Evolutionary conservation across 2,797 vertebrate species (phyloP).

Genomic region (Anableps anableps): DNA sequence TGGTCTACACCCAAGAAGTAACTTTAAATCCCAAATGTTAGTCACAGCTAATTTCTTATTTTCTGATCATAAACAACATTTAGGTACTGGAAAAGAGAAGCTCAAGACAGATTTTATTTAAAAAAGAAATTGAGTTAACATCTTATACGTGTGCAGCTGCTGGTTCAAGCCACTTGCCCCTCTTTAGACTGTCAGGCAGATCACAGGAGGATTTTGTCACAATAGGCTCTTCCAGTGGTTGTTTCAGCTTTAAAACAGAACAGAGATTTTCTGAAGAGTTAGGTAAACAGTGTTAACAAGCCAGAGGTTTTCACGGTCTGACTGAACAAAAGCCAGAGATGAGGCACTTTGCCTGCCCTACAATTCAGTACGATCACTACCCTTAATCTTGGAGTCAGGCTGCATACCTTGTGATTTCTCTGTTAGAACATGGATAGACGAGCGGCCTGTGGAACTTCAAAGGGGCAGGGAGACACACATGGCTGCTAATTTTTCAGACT

Average conservation of each 20-base stretch:
- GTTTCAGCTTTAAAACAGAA: slow-evolving; percentile 61
- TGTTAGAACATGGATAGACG: slow-evolving; percentile 73
- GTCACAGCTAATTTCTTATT: slow-evolving; percentile 19
- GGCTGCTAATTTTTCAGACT: slow-evolving; percentile 86
- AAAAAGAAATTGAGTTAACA: slow-evolving; percentile 24
- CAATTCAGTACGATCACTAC: slow-evolving; percentile 74
- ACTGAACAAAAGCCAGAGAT: slow-evolving; percentile 70
- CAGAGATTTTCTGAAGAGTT: slow-evolving; percentile 71
- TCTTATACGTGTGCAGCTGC: slow-evolving; percentile 29
- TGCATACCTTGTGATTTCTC: slow-evolving; percentile 85
- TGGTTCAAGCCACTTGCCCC: slow-evolving; percentile 40
- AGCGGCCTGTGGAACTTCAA: slow-evolving; percentile 83
- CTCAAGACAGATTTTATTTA: background rate
- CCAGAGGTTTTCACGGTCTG: slow-evolving; percentile 63
- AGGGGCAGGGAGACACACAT: slow-evolving; percentile 76
- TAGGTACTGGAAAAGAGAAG: slow-evolving; percentile 1
- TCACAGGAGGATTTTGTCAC: slow-evolving; percentile 70
- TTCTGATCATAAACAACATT: slow-evolving; percentile 20
- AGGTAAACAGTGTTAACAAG: slow-evolving; percentile 79
- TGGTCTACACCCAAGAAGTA: slow-evolving; percentile 15
- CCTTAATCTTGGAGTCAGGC: slow-evolving; percentile 82
- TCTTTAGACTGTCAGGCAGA: slow-evolving; percentile 57
- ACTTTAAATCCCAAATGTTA: slow-evolving; percentile 8
- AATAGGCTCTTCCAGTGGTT: slow-evolving; percentile 62
- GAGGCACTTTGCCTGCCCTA: slow-evolving; percentile 45